Evolutionary conservation across 2,113 vertebrate genomes (phyloP), one percentile per base, ranked within the genome.

Genomic region (Bombycilla garrulus): DNA sequence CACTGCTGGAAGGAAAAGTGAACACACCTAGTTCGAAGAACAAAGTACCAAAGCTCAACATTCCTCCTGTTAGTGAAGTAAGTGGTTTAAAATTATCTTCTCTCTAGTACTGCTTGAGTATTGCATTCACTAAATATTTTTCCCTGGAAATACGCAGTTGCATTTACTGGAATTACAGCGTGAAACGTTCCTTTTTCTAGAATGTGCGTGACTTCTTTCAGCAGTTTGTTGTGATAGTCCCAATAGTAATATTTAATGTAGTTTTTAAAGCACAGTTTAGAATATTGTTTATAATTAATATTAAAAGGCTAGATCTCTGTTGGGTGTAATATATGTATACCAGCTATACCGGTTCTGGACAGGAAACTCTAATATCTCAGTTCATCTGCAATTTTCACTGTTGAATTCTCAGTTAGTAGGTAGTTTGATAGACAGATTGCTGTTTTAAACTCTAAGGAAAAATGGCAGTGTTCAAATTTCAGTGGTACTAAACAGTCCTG

Each of bases 41-140:
- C 91, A 99, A 99, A 98, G 98, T 99, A 97, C 98, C 99, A 90
- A 99, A 99, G 97, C 98, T 99, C 97, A 99, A 98, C 56, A 98
- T 99, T 70, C 98, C 98, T 86, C 99, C 99, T 96, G 94, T 98
- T 31, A 98, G 92, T 56, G 99, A 99, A 98, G 99, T 99, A 98
- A 98, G 98, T 98, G 82, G 61, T 82, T 86, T 94, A 62, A 92
- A 81, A 35, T 67, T 67, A 60, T 29, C 65, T 87, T 48, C 35
- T 80, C 35, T 66, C 33, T 77, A 17, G 2, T 23, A 15, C 36
- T 7, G 3, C 81, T 80, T 71, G 61, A 62, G 29, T 67, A 38
- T 89, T 78, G 42, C 64, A 40, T 67, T 71, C 38, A 73, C 71
- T 71, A 57, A 64, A 47, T 93, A 61, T 81, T 90, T 92, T 58